phyloP scores from a whole-genome alignment of 2,888 invertebrate genomes.

The Dendrolimus houi region DNA sequence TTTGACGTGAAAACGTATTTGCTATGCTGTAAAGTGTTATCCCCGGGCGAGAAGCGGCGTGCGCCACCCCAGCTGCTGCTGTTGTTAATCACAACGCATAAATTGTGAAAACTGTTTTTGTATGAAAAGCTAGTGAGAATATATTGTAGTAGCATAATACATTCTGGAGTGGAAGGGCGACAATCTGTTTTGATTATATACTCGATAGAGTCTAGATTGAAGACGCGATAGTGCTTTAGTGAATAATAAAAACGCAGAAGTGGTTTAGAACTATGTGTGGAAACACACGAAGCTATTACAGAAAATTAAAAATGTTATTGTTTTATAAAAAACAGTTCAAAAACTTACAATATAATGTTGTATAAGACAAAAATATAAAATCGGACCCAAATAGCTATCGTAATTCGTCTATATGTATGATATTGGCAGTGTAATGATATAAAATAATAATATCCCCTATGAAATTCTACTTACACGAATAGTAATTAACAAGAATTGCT shows the following conservation, averaged over 20 bases:
- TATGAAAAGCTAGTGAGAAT: background rate
- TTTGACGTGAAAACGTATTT: background rate
- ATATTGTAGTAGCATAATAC: background rate
- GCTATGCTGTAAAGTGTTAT: background rate
- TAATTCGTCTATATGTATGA: constrained; percentile 67
- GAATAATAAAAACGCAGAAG: constrained; percentile 15
- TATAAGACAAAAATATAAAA: constrained; percentile 73
- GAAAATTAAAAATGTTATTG: constrained; percentile 29
- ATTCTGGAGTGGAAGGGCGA: background rate
- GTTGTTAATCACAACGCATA: constrained; percentile 13
- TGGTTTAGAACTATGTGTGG: constrained; percentile 22
- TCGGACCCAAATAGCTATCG: constrained; percentile 65
- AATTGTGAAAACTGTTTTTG: constrained; percentile 8
- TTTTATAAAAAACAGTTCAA: constrained; percentile 55
- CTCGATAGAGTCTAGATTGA: background rate
- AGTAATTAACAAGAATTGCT: constrained; percentile 72
- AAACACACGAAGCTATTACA: constrained; percentile 15
- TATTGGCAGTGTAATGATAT: constrained; percentile 72
- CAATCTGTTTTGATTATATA: background rate
- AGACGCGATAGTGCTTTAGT: constrained; percentile 51
- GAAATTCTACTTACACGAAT: constrained; percentile 66
- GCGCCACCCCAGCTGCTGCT: constrained; percentile 7
- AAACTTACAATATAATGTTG: constrained; percentile 65
- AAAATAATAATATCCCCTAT: constrained; percentile 47
- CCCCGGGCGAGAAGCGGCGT: background rate